Conservation (phyloP, 2,888 invertebrate genomes). For the Stenurella melanura region DNA sequence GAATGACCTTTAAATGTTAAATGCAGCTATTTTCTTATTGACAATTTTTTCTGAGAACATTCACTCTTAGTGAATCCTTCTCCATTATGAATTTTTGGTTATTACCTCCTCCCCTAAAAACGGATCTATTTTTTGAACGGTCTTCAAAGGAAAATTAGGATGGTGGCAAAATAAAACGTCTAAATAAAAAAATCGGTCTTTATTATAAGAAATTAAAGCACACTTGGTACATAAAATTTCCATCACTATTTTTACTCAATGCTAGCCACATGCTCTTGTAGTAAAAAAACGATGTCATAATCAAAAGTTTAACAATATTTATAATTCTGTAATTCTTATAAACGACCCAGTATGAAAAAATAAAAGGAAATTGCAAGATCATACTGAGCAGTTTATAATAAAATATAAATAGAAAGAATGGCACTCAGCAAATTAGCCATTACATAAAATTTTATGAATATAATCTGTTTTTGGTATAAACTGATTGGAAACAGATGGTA, state of each 20-base stretch:
- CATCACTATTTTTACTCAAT: slow-evolving; percentile 67
- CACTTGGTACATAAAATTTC: slow-evolving; percentile 73
- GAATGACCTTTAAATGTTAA: too few species aligned
- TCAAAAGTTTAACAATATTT: slow-evolving; percentile 61
- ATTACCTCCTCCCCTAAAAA: too few species aligned
- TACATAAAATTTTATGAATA: slow-evolving; percentile 47
- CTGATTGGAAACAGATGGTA: slow-evolving; percentile 66
- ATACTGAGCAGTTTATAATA: slow-evolving; percentile 55
- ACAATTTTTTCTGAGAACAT: too few species aligned
- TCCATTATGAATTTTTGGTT: too few species aligned
- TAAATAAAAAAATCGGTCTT: slow-evolving; percentile 73
- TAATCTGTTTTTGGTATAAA: slow-evolving; percentile 64
- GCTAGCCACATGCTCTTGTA: slow-evolving; percentile 63
- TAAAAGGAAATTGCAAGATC: slow-evolving; percentile 49
- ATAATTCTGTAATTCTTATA: slow-evolving; percentile 49
- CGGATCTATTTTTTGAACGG: too few species aligned
- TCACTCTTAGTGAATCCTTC: too few species aligned
- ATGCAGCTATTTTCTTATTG: too few species aligned
- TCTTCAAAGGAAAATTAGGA: not conserved
- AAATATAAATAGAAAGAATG: slow-evolving; percentile 65
- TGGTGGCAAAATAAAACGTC: slow-evolving; percentile 16
- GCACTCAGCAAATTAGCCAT: slow-evolving; percentile 65
- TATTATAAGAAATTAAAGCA: slow-evolving; percentile 74
- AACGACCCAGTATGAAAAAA: slow-evolving; percentile 45
- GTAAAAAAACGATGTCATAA: slow-evolving; percentile 65